Evolutionary conservation across 2,797 vertebrate species (phyloP), one percentile per base, ranked within the genome.

Genomic region (Cyprinella venusta): DNA sequence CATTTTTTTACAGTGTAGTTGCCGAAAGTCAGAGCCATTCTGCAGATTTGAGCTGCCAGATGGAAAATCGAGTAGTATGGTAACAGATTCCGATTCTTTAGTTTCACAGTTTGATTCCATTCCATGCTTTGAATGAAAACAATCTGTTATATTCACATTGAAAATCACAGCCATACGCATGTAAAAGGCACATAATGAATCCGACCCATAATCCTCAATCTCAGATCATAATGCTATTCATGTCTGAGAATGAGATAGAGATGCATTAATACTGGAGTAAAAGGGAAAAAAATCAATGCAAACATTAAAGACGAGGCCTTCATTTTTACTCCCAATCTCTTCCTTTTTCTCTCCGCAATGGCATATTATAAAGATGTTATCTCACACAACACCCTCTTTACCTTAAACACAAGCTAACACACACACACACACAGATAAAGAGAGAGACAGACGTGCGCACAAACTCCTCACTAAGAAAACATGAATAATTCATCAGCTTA

Each of bases 401-500:
- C 59, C 82, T 65, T 21, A 80, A 24, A n/a, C 78, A 69, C 13
- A 21, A 30, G 15, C 65, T 3, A 19, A 74, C 61, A 79, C 76
- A 69, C 80, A 42, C 80, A 42, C 61, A 82, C 15, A 50, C 0
- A 10, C 0, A 45, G 42, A 45, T 12, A 45, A 16, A 52, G 50
- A 21, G 52, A 3, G 52, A 56, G 52, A 68, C 52, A 81, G 63
- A 84, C 7, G 38, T 19, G 5, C 5, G 21, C 30, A 74, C 21
- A 48, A 56, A 74, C 63, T 38, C 63, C 76, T 81, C 33, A 72
- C 81, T 81, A 88, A 75, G 85, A 79, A 77, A 13, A 21, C 61
- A 88, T 88, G 76, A 88, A 88, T 90, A 79, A 88, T 88, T 88
- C 85, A 90, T 81, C 33, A 21, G 38, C 61, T 83, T 68, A 63